These are phyloP conservation scores for Apodemia hepburni DNA, from an alignment of 2,888 invertebrate genomes.

Conservation along the genomic window DNA sequence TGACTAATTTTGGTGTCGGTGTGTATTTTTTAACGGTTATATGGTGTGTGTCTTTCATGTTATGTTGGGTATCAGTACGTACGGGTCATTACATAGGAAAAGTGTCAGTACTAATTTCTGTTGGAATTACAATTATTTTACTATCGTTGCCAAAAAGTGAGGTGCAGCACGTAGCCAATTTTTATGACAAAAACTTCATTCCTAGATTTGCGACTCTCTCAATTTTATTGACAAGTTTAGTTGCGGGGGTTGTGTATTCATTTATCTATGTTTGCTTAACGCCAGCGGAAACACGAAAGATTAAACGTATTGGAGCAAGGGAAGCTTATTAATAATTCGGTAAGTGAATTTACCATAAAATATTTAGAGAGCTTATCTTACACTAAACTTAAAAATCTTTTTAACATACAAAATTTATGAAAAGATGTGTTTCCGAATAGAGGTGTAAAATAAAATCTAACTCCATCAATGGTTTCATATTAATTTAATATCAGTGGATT, in stretches of 20 bases:
- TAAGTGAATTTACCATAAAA: constrained; percentile 18
- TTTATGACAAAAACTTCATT: constrained; percentile 62
- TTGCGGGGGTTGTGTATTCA: constrained; percentile 48
- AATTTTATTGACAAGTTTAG: constrained; percentile 47
- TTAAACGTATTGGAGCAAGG: constrained; percentile 47
- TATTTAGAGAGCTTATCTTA: not conserved
- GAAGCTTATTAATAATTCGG: constrained; percentile 13
- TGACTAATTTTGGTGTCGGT: constrained; percentile 82
- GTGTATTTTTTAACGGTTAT: constrained; percentile 82
- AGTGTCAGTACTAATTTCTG: constrained; percentile 75
- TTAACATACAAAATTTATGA: no score
- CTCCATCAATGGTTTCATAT: no score
- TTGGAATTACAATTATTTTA: constrained; percentile 79
- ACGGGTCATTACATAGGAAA: constrained; percentile 84
- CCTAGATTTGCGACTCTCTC: constrained; percentile 50
- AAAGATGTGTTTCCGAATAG: no score
- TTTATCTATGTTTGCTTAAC: constrained; percentile 53
- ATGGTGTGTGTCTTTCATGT: constrained; percentile 82
- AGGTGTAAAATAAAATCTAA: no score
- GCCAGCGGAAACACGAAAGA: constrained; percentile 55
- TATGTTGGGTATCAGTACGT: constrained; percentile 83
- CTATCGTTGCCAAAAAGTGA: constrained; percentile 80
- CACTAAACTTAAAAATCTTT: no score
- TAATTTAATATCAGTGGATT: no score
- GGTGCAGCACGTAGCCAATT: constrained; percentile 62